Evolutionary conservation across 2,888 invertebrate species (phyloP).

Genomic region (Pristionchus maxplancki): DNA sequence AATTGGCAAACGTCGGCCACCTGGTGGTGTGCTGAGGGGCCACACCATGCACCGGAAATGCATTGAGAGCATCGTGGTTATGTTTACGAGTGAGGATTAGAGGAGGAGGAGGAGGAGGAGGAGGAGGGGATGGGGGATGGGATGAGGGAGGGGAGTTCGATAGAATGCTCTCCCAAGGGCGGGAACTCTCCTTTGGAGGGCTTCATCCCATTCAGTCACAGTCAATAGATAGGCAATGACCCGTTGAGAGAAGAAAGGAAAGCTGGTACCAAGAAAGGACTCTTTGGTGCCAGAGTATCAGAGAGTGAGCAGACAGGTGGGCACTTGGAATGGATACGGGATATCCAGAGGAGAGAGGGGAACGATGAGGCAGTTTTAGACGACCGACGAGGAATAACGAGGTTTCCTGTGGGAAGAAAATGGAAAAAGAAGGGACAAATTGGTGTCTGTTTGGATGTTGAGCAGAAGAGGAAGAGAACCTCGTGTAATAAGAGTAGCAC

Average conservation of each 20-base stretch:
- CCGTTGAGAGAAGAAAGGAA: neutral
- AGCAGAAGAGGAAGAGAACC: neutral
- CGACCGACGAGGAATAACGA: neutral
- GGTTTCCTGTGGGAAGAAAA: neutral
- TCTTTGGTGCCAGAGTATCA: neutral
- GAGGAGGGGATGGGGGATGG: neutral
- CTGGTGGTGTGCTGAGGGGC: constrained; percentile 16
- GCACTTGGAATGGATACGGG: neutral
- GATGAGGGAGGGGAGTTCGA: neutral
- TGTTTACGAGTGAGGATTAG: constrained; percentile 38
- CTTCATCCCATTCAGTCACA: constrained; percentile 42
- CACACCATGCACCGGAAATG: constrained; percentile 42
- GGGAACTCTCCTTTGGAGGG: constrained; percentile 30
- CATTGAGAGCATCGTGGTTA: constrained; percentile 40
- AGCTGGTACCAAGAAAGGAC: neutral
- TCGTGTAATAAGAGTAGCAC: neutral
- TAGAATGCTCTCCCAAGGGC: constrained; percentile 11
- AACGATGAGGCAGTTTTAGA: neutral
- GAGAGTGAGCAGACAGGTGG: constrained; percentile 19
- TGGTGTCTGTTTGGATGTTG: neutral
- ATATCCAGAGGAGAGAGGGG: neutral
- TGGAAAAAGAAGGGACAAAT: neutral
- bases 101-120: neutral
- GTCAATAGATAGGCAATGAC: constrained; percentile 42
- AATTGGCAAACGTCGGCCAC: constrained; percentile 22